Conservation (phyloP, 2,888 invertebrate species). For the Mythimna ferrago region DNA sequence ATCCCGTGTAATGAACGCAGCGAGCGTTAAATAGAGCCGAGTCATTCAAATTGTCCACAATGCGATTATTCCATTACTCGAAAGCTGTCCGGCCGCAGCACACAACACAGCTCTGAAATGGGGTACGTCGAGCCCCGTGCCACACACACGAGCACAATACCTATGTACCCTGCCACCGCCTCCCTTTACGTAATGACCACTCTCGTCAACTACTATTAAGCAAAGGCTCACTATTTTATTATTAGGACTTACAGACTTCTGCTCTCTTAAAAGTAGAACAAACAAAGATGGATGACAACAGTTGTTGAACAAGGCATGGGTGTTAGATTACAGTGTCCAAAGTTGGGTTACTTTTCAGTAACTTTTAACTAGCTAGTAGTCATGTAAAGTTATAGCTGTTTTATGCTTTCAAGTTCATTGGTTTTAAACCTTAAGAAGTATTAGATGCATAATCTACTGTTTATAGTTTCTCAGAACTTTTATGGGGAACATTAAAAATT, state of each 20-base stretch:
- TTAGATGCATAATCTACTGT: not conserved
- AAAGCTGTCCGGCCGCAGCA: conserved; percentile 76
- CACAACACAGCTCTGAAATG: conserved; percentile 68
- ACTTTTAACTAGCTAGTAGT: not conserved
- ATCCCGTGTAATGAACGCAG: conserved; percentile 87
- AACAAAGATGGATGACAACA: conserved; percentile 35
- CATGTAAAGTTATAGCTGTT: not conserved
- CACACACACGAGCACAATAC: conserved; percentile 47
- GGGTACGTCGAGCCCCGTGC: conserved; percentile 58
- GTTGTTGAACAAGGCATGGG: conserved; percentile 2
- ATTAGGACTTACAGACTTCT: conserved; percentile 28
- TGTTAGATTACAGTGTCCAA: conserved; percentile 17
- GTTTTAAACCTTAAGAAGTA: not conserved
- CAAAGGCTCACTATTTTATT: conserved; percentile 47
- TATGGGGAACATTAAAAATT: not conserved
- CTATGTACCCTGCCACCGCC: conserved; percentile 18
- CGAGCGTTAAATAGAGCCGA: conserved; percentile 85
- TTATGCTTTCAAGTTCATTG: not conserved
- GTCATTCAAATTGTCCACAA: conserved; percentile 88
- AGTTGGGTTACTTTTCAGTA: conserved; percentile 1
- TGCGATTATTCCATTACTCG: conserved; percentile 87
- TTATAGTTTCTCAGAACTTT: not conserved
- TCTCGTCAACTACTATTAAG: conserved; percentile 50
- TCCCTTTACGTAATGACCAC: conserved; percentile 56
- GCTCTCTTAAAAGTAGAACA: conserved; percentile 22